Evolutionary conservation across 2,113 vertebrate species (phyloP).

Genomic region (Ailurus styani): DNA sequence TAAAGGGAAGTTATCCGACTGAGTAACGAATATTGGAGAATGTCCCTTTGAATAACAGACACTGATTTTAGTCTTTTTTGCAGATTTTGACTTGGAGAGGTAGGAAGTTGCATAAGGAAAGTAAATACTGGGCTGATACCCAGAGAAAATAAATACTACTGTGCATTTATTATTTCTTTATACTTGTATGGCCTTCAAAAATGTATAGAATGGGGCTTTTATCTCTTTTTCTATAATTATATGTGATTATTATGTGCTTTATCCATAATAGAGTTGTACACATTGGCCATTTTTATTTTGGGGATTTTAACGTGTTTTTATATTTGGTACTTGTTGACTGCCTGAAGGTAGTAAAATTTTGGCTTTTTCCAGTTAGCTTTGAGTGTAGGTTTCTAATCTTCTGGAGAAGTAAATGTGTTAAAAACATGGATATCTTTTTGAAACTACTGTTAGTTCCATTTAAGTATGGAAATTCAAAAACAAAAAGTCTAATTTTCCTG

Average conservation of each 20-base stretch:
- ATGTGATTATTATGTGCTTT: not conserved
- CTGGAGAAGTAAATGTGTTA: constrained; percentile 13
- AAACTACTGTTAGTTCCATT: not conserved
- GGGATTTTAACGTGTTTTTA: constrained; percentile 31
- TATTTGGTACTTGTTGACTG: not conserved
- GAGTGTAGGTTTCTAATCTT: constrained; percentile 10
- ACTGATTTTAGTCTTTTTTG: constrained; percentile 4
- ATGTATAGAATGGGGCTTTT: not conserved
- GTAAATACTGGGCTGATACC: not conserved
- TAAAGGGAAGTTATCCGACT: not conserved
- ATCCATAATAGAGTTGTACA: constrained; percentile 8
- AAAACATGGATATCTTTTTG: constrained; percentile 42
- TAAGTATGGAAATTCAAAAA: not conserved
- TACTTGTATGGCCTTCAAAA: not conserved
- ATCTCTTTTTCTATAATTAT: not conserved
- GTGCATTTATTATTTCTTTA: not conserved
- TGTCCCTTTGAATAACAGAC: not conserved
- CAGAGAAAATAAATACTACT: not conserved
- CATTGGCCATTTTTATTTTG: constrained; percentile 10
- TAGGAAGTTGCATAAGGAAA: not conserved
- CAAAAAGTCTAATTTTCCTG: not conserved
- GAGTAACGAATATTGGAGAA: not conserved
- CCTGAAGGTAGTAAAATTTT: not conserved
- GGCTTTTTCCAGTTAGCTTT: not conserved
- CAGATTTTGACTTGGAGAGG: not conserved